phyloP scores from a whole-genome alignment of 2,113 vertebrate genomes.

The Chlorodrepanis virens region DNA sequence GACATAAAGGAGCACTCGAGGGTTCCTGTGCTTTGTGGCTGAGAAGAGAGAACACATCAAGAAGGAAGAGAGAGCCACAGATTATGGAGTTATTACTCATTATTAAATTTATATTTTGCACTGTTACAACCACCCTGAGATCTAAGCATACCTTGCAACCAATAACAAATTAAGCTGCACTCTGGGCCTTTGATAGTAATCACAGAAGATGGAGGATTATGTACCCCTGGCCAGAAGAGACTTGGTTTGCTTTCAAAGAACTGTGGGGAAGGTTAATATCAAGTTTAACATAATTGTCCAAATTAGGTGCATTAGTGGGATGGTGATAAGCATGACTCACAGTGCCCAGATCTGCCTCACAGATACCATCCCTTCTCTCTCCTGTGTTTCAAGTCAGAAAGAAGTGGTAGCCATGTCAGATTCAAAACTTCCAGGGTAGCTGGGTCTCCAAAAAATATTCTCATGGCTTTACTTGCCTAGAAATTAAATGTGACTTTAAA shows the following conservation, averaged over 20 bases:
- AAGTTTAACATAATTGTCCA: conserved; percentile 7
- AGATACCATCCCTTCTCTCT: background rate
- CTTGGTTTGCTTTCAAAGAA: background rate
- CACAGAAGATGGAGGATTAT: rapidly evolving
- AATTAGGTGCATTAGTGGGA: background rate
- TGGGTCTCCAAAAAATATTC: background rate
- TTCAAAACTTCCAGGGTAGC: background rate
- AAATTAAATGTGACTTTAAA: background rate
- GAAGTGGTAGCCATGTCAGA: background rate
- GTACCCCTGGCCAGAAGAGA: background rate
- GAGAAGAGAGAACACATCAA: background rate
- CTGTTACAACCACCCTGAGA: background rate
- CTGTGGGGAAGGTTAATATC: background rate
- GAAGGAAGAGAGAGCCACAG: background rate
- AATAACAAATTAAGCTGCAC: background rate
- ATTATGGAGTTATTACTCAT: background rate
- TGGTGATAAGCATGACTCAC: background rate
- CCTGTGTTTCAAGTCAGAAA: background rate
- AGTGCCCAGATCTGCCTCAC: background rate
- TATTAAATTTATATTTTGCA: conserved; percentile 25
- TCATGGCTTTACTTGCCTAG: background rate
- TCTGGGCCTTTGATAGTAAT: background rate
- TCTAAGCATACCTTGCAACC: background rate
- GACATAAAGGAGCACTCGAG: background rate
- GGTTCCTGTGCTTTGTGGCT: background rate